phyloP scores from a whole-genome alignment of 2,888 invertebrate species.

The Sphecodes monilicornis region DNA sequence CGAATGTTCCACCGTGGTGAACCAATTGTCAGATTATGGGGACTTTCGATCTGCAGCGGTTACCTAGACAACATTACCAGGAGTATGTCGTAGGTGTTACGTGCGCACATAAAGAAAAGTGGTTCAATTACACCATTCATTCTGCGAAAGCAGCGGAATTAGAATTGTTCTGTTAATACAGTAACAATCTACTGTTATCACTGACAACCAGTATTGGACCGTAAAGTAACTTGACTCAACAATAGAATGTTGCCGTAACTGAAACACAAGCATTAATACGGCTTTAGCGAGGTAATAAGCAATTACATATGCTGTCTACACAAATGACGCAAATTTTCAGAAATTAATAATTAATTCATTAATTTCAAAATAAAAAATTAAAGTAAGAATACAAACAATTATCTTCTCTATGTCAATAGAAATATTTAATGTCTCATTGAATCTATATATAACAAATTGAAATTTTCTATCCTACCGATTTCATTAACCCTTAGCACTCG shows the following conservation, averaged over 20 bases:
- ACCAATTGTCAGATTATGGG: slow-evolving; percentile 68
- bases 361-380: background rate
- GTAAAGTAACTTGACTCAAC: background rate
- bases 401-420: background rate
- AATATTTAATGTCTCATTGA: background rate
- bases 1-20: slow-evolving; percentile 42
- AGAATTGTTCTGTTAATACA: background rate
- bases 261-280: background rate
- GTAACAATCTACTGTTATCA: slow-evolving; percentile 3
- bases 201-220: background rate
- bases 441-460: background rate
- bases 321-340: background rate
- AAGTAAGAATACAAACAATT: background rate
- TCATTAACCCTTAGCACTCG: background rate
- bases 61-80: slow-evolving; percentile 46
- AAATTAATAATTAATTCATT: background rate
- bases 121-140: background rate
- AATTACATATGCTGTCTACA: background rate
- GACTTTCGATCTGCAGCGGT: slow-evolving; percentile 49
- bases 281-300: background rate
- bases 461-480: background rate
- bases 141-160: background rate
- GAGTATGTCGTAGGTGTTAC: slow-evolving; percentile 16
- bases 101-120: background rate
- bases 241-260: background rate